A percentile compares a stretch with the other conserved stretches of the same genome.
These are phyloP conservation scores for Trypoxylon attenuatum DNA, from an alignment of 2,888 invertebrate species.

Conservation along the genomic window DNA sequence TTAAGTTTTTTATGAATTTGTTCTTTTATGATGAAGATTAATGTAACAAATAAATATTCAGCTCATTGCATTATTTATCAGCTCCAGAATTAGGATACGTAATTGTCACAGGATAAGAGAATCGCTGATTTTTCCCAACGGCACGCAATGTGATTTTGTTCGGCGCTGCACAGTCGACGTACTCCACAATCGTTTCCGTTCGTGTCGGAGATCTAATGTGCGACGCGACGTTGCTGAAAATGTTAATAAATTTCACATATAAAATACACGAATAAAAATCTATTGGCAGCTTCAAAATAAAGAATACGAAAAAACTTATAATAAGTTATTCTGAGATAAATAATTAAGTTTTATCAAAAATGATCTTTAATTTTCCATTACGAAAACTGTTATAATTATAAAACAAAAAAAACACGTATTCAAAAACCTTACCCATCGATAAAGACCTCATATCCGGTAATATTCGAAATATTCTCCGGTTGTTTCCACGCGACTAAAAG, in stretches of 20 bases:
- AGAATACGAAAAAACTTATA: background rate
- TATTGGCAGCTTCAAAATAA: background rate
- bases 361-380: background rate
- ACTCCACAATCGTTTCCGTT: conserved; percentile 37
- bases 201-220: conserved; percentile 40
- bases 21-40: no score
- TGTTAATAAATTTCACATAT: background rate
- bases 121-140: conserved; percentile 22
- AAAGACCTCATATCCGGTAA: conserved; percentile 38
- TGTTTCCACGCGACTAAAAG: conserved; percentile 39
- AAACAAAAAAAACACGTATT: background rate
- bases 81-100: conserved; percentile 9
- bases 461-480: conserved; percentile 22
- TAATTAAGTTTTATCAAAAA: background rate
- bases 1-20: no score
- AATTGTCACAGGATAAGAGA: conserved; percentile 37
- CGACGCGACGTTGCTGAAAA: conserved; percentile 23
- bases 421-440: conserved; percentile 28
- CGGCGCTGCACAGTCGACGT: conserved; percentile 21
- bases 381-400: conserved; percentile 4
- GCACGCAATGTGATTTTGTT: conserved; percentile 35
- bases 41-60: no score
- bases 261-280: background rate
- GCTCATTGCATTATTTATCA: no score
- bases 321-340: background rate